Evolutionary conservation across 2,888 invertebrate genomes (phyloP), one percentile per base, ranked within the genome.

Genomic region (Lymantria dispar): DNA sequence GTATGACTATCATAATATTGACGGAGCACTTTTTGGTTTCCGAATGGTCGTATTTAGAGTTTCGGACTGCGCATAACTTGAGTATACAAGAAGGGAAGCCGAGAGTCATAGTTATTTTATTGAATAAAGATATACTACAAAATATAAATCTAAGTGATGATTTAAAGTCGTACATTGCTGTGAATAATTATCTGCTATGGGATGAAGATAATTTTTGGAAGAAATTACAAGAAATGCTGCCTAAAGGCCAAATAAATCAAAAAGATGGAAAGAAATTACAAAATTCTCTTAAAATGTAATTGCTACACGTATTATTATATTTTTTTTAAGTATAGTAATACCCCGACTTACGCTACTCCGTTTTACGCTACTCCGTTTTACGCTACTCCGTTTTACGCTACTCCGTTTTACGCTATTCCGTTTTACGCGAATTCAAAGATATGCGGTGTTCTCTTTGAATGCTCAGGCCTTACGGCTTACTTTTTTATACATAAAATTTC

Each of bases 11-110:
- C 7, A 29, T 46, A 38, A 12, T 46, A n/a, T 13, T 46, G 30
- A 30, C 46, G 12, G 37, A 46, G 29, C 37, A 46, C 12, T 46
- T 30, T 29, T 7, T 46, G 12, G 39, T 39, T 29, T 46, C 46
- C 8, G 29, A 13, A 22, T 46, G 46, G 46, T 40, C 40, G 8
- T 40, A 14, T 40, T 40, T 40, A 14, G 40, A 40, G 12, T 40
- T 40, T 14, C 40, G 31, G 11, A 36, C 40, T 3, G 40, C 40
- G 10, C 40, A 40, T 9, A 40, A 40, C 15, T 14, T 40, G 15
- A 14, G 40, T 8, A 14, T 40, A 8, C 40, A 40, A 40, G 40
- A 40, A 14, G 40, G 40, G 11, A 40, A 12, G 13, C 14, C 13
- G 14, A 40, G 12, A 12, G 9, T 40, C 3, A 40, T 40, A 14